Base-by-base conservation (phyloP, 2,888 invertebrate genomes). In the Phlogophora meticulosa region DNA sequence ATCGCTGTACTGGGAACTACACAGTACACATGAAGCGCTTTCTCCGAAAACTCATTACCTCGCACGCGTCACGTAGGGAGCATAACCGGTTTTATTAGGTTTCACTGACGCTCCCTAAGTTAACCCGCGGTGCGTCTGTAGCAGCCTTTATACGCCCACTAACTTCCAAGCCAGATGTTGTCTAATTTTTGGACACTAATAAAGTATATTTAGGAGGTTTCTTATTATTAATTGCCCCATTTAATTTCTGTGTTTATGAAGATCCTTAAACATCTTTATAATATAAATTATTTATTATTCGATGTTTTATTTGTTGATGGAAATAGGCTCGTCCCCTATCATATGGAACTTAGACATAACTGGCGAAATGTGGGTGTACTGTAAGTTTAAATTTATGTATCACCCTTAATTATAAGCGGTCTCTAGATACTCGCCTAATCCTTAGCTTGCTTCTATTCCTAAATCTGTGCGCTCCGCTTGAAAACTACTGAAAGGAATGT, bases 51-150 rank as follows among this genome's bases (percentile, higher is more conserved):
- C 93, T 94, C 94, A 94, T 95, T 94, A 93, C 90, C 80, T 83
- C 85, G 90, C 94, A 93, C 94, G 93, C 94, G 95, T 94, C 93
- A 93, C 94, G 93, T 93, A 91, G 89, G 89, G 88, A 87, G 89
- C 89, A 91, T 93, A 94, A 92, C 94, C 88, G 91, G 93, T 93
- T 93, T 94, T 94, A 94, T 94, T 94, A 93, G 93, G 93, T 93
- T 94, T 93, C 92, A 90, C 91, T 89, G 89, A 88, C 90, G 88
- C 88, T 85, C 88, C 90, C 90, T 83, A 82, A 87, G 82, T 84
- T 85, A 74, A 78, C 70, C 65, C 45, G 76, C 80, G 84, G 81
- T 82, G 77, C 85, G 86, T 88, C 88, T 86, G 87, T 79, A 84
- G 87, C 81, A 84, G 85, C 85, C 87, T 90, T 90, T 86, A 84